Conservation (phyloP, 2,113 vertebrate genomes). For the Camelus dromedarius region DNA sequence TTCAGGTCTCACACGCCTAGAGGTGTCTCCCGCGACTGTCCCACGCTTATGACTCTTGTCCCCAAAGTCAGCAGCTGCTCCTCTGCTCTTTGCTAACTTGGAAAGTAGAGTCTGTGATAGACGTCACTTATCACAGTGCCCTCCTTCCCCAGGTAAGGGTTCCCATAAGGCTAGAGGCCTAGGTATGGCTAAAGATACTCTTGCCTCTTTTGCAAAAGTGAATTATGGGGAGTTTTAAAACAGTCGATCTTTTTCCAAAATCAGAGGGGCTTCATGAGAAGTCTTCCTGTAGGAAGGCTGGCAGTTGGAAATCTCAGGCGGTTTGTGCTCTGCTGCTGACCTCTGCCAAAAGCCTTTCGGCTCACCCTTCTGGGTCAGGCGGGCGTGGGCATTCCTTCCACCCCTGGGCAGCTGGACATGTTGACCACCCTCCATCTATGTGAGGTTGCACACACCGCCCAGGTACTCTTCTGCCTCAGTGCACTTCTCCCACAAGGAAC, state of each 20-base stretch:
- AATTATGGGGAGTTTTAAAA: neutral
- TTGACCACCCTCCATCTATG: rapidly evolving
- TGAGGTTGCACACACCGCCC: neutral
- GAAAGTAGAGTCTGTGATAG: neutral
- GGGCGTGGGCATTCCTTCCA: rapidly evolving
- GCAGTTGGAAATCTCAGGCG: neutral
- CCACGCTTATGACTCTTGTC: rapidly evolving
- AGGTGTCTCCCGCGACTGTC: no score
- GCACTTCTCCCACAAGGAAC: neutral
- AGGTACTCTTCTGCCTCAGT: neutral
- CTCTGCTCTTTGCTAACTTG: neutral
- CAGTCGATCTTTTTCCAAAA: neutral
- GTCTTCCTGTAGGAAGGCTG: neutral
- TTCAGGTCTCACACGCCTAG: rapidly evolving
- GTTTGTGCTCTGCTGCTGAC: rapidly evolving
- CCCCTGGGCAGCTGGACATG: neutral
- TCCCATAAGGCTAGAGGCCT: neutral
- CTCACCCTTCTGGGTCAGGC: neutral
- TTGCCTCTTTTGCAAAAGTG: neutral
- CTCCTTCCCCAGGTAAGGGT: neutral
- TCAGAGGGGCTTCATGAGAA: neutral
- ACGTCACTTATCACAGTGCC: rapidly evolving
- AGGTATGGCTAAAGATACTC: neutral
- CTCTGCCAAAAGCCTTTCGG: neutral
- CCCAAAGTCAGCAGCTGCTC: neutral